Conservation (phyloP, 2,797 vertebrate genomes). For the Babyrousa celebensis region DNA sequence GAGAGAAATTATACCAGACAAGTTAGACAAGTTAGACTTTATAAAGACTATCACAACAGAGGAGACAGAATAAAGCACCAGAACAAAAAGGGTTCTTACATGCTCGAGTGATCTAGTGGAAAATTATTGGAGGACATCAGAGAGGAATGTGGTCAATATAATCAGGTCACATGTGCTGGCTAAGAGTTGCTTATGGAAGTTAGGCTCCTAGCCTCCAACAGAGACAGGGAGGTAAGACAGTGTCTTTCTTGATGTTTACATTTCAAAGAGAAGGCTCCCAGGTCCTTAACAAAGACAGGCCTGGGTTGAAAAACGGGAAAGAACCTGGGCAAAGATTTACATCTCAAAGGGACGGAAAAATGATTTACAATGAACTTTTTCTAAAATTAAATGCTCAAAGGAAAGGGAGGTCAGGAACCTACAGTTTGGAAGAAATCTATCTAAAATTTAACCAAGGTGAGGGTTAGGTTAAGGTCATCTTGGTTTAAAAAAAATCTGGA, state of each 20-base stretch:
- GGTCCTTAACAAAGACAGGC: background rate
- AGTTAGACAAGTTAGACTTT: background rate
- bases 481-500: background rate
- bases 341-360: background rate
- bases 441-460: slow-evolving; percentile 4
- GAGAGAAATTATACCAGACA: background rate
- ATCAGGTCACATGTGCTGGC: background rate
- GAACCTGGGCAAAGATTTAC: background rate
- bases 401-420: background rate
- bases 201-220: background rate
- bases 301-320: background rate
- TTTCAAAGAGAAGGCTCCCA: background rate
- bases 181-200: background rate
- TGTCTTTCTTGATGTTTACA: background rate
- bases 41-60: background rate
- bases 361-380: background rate
- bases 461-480: background rate
- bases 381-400: background rate
- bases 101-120: background rate
- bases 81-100: background rate
- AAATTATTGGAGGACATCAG: background rate
- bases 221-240: background rate
- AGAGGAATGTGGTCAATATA: background rate
- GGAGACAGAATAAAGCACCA: background rate
- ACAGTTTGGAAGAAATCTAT: background rate